Evolutionary conservation across 30 jellyfish, hydroid and myxozoan species (phyloP), one percentile per base, ranked within the genome.

Genomic region (Hydractinia echinata): DNA sequence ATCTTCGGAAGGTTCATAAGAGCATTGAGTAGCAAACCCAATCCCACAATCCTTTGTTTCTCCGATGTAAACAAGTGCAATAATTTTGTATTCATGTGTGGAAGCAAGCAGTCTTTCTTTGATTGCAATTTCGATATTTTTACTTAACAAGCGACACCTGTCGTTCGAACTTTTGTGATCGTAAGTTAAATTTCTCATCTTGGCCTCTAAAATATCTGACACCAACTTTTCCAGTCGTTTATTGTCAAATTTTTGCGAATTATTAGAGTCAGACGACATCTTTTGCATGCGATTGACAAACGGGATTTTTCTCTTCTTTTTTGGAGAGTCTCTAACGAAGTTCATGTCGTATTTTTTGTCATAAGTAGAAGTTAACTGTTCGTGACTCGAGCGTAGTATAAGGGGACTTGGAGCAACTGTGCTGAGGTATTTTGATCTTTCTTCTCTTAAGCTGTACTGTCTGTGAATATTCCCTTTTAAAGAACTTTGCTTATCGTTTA

Each of bases 1-100:
- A 67, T 91, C 98, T 60, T 85, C 95, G 48, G 21, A 62, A 76
- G 95, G 96, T 18, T 79, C 90, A 90, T 90, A 91, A 4, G 91
- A 83, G 79, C 98, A 91, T 80, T 91, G 98, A 16, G 98, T 86
- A 66, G 96, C 98, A 85, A 91, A 82, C 20, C 94, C 76, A 55
- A 91, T 91, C 8, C 96, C 98, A 53, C 80, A 85, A 8, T 87
- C 98, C 8, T 51, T 72, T 64, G 80, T 76, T 76, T 91, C 96
- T 15, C 95, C 98, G 82, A 91, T 81, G 66, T 51, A 91, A 44
- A 91, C 96, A 10, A 81, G 67, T 13, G 96, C 95, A 61, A 81
- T 79, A 8, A 91, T 81, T 82, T 91, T 91, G 79, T 56, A 91
- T 10, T 67, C 81, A 9, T 80, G 79, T 11, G 76, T 73, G 5